Conservation (phyloP, 2,888 invertebrate species). For the Heliconius cydno region DNA sequence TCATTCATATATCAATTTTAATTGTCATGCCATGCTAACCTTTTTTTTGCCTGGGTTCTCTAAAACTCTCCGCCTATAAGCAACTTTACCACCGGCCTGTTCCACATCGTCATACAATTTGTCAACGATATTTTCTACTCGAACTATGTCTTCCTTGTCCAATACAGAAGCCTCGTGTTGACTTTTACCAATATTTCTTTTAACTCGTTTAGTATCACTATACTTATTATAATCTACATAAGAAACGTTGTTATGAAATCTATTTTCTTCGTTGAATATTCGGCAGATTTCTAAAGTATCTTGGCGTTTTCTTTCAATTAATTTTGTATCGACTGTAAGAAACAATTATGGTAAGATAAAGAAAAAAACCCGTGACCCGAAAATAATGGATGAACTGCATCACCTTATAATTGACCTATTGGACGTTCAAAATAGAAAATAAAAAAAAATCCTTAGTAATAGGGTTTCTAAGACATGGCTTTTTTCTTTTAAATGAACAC, state of each 20-base stretch:
- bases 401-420: too few species aligned
- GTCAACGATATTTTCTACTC: constrained; percentile 68
- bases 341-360: too few species aligned
- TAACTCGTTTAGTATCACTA: constrained; percentile 25
- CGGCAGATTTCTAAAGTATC: constrained; percentile 73
- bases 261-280: constrained; percentile 65
- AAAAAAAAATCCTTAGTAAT: too few species aligned
- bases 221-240: constrained; percentile 6
- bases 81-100: constrained; percentile 54
- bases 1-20: neutral
- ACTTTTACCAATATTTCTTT: constrained; percentile 37
- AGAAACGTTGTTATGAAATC: constrained; percentile 42
- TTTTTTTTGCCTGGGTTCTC: constrained; percentile 41
- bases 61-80: constrained; percentile 56
- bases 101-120: constrained; percentile 68
- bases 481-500: too few species aligned
- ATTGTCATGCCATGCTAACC: constrained; percentile 34
- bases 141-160: constrained; percentile 55
- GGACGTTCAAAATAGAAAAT: too few species aligned
- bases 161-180: constrained; percentile 42
- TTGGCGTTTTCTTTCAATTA: constrained; percentile 68
- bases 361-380: too few species aligned
- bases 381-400: neutral
- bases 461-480: too few species aligned
- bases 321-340: constrained; percentile 62